Evolutionary conservation across 1,140 invertebrate genomes (phyloP).

Genomic region (Anoplophora glabripennis): DNA sequence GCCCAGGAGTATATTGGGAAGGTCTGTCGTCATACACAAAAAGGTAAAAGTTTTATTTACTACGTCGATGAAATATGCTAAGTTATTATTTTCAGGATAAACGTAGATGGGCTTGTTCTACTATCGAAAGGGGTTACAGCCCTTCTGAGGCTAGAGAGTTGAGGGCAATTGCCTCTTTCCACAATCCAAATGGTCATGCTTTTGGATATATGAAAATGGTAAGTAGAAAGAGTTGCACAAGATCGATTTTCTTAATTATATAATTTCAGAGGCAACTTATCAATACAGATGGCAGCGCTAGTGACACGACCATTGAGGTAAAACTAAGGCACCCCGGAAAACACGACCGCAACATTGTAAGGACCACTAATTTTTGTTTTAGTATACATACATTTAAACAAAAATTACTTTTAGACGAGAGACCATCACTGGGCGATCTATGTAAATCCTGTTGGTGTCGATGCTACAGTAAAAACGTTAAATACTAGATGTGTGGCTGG

Average conservation of each 20-base stretch:
- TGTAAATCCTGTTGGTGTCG: constrained; percentile 90
- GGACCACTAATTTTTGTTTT: constrained; percentile 31
- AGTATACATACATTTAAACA: background rate
- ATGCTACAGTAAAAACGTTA: constrained; percentile 78
- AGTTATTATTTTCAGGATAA: constrained; percentile 22
- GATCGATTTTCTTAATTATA: constrained; percentile 4
- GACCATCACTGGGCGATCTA: constrained; percentile 91
- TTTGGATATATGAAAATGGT: constrained; percentile 86
- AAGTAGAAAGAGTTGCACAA: constrained; percentile 14
- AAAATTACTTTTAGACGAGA: constrained; percentile 60
- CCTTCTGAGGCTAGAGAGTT: constrained; percentile 81
- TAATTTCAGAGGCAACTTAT: constrained; percentile 75
- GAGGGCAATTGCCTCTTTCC: constrained; percentile 85
- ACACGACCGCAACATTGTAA: constrained; percentile 75
- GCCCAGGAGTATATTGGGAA: constrained; percentile 74
- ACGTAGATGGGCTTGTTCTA: constrained; percentile 77
- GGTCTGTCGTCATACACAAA: constrained; percentile 85
- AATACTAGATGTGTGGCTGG: constrained; percentile 82
- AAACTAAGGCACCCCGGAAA: constrained; percentile 81
- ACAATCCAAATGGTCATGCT: constrained; percentile 82
- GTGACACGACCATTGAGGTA: constrained; percentile 86
- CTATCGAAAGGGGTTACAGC: constrained; percentile 80
- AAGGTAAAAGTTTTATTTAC: constrained; percentile 51
- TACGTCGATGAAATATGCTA: constrained; percentile 7
- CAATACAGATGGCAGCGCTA: constrained; percentile 79